Evolutionary conservation across 2,113 vertebrate genomes (phyloP).

Genomic region (Rhinoderma darwinii): DNA sequence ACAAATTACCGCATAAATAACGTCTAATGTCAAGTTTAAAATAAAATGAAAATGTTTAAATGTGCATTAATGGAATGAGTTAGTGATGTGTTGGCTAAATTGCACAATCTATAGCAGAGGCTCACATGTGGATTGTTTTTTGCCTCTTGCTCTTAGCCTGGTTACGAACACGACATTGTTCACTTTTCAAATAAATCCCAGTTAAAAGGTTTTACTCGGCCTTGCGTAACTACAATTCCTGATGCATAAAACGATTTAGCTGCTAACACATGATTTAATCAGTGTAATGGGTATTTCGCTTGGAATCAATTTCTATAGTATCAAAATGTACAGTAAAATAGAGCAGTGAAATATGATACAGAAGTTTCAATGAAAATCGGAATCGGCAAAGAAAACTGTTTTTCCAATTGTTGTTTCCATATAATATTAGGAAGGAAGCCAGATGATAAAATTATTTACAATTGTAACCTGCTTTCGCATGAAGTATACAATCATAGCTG

Average conservation of each 20-base stretch:
- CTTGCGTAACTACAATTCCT: slow-evolving; percentile 54
- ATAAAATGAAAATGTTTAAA: not conserved
- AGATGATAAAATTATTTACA: not conserved
- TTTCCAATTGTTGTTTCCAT: not conserved
- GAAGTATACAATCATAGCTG: not conserved
- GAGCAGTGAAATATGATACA: slow-evolving; percentile 20
- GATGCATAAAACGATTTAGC: slow-evolving; percentile 53
- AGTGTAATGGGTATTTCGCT: slow-evolving; percentile 31
- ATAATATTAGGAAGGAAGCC: not conserved
- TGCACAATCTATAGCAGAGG: not conserved
- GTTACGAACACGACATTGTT: slow-evolving; percentile 27
- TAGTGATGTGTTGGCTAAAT: not conserved
- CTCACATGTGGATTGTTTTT: not conserved
- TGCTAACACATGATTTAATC: slow-evolving; percentile 53
- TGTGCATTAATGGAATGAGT: slow-evolving; percentile 26
- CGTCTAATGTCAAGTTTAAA: not conserved
- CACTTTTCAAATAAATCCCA: slow-evolving; percentile 46
- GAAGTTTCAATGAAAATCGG: not conserved
- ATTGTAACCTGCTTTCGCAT: not conserved
- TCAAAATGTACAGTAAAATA: slow-evolving; percentile 16
- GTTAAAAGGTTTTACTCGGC: slow-evolving; percentile 51
- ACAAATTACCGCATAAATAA: not conserved
- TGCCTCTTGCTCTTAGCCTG: not conserved
- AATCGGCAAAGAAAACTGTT: not conserved
- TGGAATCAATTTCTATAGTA: slow-evolving; percentile 24